Conservation (phyloP, 2,888 invertebrate genomes). For the Ferrisia virgata region DNA sequence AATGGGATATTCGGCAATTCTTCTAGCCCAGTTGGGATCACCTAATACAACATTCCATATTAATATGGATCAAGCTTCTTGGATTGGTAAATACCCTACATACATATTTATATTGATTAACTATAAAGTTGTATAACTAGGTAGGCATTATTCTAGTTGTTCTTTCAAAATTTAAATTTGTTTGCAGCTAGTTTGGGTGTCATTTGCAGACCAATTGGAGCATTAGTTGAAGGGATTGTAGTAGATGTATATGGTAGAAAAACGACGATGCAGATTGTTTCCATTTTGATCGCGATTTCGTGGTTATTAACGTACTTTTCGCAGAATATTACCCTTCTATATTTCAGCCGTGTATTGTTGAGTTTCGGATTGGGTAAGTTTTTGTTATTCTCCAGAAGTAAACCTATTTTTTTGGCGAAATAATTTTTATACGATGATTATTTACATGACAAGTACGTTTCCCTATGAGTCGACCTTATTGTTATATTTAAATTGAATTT, state of each 20-base stretch:
- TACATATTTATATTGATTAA: no score
- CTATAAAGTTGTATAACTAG: not conserved
- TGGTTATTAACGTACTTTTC: conserved; percentile 33
- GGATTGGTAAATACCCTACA: conserved; percentile 38
- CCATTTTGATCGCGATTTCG: conserved; percentile 17
- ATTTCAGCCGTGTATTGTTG: conserved; percentile 24
- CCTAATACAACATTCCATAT: not conserved
- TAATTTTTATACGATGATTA: no score
- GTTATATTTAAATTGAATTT: not conserved
- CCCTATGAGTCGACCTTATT: no score
- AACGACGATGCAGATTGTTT: conserved; percentile 29
- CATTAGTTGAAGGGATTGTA: conserved; percentile 26
- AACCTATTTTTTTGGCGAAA: no score
- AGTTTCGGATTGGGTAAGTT: conserved; percentile 32
- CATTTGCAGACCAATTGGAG: conserved; percentile 36
- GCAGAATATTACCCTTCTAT: not conserved
- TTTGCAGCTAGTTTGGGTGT: conserved; percentile 37
- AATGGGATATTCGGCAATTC: conserved; percentile 34
- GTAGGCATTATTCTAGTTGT: not conserved
- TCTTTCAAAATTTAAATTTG: not conserved
- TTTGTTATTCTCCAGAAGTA: no score
- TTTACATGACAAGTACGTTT: no score
- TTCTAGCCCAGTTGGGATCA: conserved; percentile 5
- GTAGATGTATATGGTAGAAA: conserved; percentile 38
- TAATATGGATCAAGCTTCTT: conserved; percentile 24